Conservation (phyloP, 2,888 invertebrate species). For the Drosophila paramelanica region DNA sequence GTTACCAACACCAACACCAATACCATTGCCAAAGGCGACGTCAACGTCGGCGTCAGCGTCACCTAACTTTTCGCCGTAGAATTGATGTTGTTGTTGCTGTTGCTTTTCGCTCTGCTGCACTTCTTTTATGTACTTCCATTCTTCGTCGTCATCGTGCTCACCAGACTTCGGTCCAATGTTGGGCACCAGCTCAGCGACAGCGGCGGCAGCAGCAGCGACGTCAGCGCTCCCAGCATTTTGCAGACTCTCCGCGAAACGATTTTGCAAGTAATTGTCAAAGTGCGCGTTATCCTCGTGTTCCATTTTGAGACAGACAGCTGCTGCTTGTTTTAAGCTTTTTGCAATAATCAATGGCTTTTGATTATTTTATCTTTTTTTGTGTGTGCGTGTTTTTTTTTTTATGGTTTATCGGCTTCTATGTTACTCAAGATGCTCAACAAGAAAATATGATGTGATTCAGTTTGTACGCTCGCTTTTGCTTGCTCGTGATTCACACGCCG, state of each 20-base stretch:
- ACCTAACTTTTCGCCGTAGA: slow-evolving; percentile 59
- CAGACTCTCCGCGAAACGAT: slow-evolving; percentile 77
- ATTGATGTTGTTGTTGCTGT: slow-evolving; percentile 57
- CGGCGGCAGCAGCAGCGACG: slow-evolving; percentile 59
- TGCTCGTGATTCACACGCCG: slow-evolving; percentile 71
- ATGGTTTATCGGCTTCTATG: slow-evolving; percentile 20
- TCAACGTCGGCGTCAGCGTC: slow-evolving; percentile 38
- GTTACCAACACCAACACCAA: slow-evolving; percentile 44
- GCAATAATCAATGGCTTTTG: slow-evolving; percentile 47
- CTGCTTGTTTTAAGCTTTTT: slow-evolving; percentile 32
- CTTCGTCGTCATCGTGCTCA: slow-evolving; percentile 88
- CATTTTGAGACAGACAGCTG: slow-evolving; percentile 62
- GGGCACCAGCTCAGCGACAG: slow-evolving; percentile 65
- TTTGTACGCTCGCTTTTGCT: slow-evolving; percentile 31
- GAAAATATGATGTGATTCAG: slow-evolving; percentile 54
- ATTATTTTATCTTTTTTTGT: neutral
- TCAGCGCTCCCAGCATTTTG: slow-evolving; percentile 72
- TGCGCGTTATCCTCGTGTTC: slow-evolving; percentile 83
- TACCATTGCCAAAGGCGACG: slow-evolving; percentile 37
- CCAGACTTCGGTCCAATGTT: slow-evolving; percentile 75
- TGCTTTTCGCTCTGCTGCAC: slow-evolving; percentile 86
- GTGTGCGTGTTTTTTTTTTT: slow-evolving; percentile 2
- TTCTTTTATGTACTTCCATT: slow-evolving; percentile 93
- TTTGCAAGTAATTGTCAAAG: slow-evolving; percentile 78
- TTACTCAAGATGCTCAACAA: slow-evolving; percentile 45